Conservation (phyloP, 1,140 invertebrate genomes). For the Formica selysi region DNA sequence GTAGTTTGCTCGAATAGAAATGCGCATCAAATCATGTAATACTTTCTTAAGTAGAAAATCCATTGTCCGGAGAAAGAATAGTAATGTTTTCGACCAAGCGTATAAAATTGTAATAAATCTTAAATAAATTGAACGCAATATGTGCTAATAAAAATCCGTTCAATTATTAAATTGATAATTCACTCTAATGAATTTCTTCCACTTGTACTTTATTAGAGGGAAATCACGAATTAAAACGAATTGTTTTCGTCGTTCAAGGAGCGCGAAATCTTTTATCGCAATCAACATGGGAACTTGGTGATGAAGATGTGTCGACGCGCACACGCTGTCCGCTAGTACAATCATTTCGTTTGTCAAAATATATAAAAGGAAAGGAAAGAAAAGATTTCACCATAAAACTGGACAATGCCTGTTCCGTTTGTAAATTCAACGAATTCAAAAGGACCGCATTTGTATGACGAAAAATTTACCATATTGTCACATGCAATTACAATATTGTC, state of each 20-base stretch:
- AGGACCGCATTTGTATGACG: not conserved
- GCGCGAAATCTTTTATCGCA: slow-evolving; percentile 16
- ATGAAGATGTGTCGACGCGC: slow-evolving; percentile 26
- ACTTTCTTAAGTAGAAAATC: slow-evolving; percentile 29
- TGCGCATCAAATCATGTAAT: slow-evolving; percentile 12
- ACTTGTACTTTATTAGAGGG: not conserved
- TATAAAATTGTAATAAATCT: slow-evolving; percentile 1
- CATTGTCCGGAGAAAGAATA: not conserved
- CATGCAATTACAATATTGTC: slow-evolving; percentile 19
- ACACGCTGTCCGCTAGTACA: not conserved
- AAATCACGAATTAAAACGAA: slow-evolving; percentile 31
- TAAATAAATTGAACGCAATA: slow-evolving; percentile 18
- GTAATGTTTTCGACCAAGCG: not conserved
- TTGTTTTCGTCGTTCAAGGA: slow-evolving; percentile 48
- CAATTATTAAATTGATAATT: slow-evolving; percentile 26
- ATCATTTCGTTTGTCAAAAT: slow-evolving; percentile 39
- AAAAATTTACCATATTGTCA: slow-evolving; percentile 12
- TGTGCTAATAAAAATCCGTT: not conserved
- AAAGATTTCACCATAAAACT: slow-evolving; percentile 13
- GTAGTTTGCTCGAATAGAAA: slow-evolving; percentile 12
- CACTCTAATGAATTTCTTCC: slow-evolving; percentile 35
- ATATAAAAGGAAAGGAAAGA: slow-evolving; percentile 12
- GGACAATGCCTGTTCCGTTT: slow-evolving; percentile 15
- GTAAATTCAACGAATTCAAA: slow-evolving; percentile 35
- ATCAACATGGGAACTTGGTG: slow-evolving; percentile 31